phyloP scores from a whole-genome alignment of 2,113 vertebrate species.

The Marmota monax region DNA sequence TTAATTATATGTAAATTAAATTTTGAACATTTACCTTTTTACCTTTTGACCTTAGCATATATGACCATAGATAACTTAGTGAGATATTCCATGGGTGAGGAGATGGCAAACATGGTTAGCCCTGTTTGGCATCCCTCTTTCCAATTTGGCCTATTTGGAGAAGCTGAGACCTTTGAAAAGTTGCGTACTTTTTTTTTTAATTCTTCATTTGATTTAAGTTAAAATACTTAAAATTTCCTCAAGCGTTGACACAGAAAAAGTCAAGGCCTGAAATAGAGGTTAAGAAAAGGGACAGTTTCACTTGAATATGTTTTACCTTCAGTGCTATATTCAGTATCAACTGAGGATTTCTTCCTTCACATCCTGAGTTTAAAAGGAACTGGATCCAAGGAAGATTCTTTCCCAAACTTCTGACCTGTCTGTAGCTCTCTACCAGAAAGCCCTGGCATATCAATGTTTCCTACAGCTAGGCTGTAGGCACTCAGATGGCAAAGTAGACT shows the following conservation, averaged over 20 bases:
- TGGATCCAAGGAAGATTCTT: background rate
- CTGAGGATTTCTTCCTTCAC: background rate
- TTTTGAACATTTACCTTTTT: background rate
- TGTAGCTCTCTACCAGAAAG: background rate
- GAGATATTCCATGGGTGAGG: background rate
- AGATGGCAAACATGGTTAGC: background rate
- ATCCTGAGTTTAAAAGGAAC: background rate
- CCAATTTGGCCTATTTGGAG: background rate
- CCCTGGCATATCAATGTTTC: background rate
- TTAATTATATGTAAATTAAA: background rate
- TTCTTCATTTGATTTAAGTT: constrained; percentile 29
- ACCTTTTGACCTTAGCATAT: background rate
- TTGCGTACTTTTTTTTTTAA: background rate
- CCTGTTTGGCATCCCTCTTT: background rate
- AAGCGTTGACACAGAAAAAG: background rate
- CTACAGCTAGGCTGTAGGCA: background rate
- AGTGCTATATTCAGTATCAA: background rate
- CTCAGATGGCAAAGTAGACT: background rate
- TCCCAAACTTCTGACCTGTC: background rate
- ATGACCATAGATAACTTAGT: background rate
- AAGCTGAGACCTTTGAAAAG: background rate
- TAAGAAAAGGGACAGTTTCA: background rate
- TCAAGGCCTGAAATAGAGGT: background rate
- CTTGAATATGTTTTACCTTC: background rate
- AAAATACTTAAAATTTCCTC: constrained; percentile 28